Conservation (phyloP, 2,797 vertebrate species). For the Knipowitschia caucasica region DNA sequence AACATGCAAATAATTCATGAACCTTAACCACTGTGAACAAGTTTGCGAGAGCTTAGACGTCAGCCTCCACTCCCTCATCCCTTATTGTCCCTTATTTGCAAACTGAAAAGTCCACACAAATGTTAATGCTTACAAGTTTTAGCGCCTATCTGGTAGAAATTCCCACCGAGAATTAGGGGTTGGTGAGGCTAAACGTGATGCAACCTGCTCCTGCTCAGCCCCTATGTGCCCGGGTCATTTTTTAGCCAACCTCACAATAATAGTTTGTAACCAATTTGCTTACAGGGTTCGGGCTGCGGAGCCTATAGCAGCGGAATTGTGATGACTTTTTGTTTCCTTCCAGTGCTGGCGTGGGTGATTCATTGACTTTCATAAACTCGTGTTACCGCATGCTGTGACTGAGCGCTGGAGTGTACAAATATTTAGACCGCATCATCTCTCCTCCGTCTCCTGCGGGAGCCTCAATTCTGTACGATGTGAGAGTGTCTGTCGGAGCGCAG, state of each 20-base stretch:
- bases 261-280: background rate
- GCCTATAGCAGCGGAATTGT: slow-evolving; percentile 50
- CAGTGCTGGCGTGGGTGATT: slow-evolving; percentile 63
- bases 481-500: slow-evolving; percentile 2
- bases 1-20: background rate
- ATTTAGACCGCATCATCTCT: slow-evolving; percentile 49
- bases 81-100: background rate
- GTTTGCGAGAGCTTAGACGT: background rate
- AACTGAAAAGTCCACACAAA: background rate
- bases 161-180: background rate
- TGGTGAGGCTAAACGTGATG: background rate
- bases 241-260: background rate
- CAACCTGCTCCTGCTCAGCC: background rate
- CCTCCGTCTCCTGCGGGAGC: slow-evolving; percentile 49
- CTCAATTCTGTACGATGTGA: slow-evolving; percentile 15
- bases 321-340: slow-evolving; percentile 46
- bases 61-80: background rate
- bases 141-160: background rate
- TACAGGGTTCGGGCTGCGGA: slow-evolving; percentile 32
- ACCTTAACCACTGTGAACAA: background rate
- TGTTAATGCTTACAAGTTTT: background rate
- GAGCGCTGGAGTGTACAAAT: slow-evolving; percentile 60
- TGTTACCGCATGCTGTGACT: slow-evolving; percentile 35
- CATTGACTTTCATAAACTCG: slow-evolving; percentile 65
- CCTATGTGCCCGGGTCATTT: background rate